phyloP scores from a whole-genome alignment of 2,113 vertebrate species.

The Dromas ardeola region DNA sequence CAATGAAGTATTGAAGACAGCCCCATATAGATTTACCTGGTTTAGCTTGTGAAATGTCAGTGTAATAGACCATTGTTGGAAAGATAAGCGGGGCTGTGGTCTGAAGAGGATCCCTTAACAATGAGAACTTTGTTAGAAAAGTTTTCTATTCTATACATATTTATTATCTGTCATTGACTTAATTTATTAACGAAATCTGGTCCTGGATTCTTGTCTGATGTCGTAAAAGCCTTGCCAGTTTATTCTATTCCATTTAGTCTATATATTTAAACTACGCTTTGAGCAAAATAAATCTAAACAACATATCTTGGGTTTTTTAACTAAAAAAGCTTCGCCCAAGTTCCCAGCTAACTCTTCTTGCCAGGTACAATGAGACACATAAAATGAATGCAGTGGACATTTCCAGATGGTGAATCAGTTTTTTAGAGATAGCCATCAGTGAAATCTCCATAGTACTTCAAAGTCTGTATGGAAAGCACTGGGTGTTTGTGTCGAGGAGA shows the following conservation, averaged over 20 bases:
- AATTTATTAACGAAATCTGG: not conserved
- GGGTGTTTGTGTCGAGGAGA: not conserved
- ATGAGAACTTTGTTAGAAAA: not conserved
- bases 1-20: not conserved
- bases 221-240: not conserved
- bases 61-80: not conserved
- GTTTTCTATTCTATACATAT: not conserved
- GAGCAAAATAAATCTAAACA: not conserved
- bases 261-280: not conserved
- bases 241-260: not conserved
- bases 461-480: not conserved
- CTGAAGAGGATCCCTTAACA: not conserved
- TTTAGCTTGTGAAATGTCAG: not conserved
- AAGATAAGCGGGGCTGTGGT: not conserved
- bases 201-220: not conserved
- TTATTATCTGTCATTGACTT: not conserved
- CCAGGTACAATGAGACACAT: not conserved
- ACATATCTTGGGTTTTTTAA: not conserved
- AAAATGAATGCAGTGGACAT: not conserved
- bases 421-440: conserved; percentile 14
- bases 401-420: not conserved
- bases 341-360: not conserved
- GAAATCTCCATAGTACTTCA: conserved; percentile 27
- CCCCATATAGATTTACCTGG: conserved; percentile 2
- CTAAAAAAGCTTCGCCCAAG: not conserved